Evolutionary conservation across 2,797 vertebrate genomes (phyloP), one percentile per base, ranked within the genome.

Genomic region (Smutsia gigantea): DNA sequence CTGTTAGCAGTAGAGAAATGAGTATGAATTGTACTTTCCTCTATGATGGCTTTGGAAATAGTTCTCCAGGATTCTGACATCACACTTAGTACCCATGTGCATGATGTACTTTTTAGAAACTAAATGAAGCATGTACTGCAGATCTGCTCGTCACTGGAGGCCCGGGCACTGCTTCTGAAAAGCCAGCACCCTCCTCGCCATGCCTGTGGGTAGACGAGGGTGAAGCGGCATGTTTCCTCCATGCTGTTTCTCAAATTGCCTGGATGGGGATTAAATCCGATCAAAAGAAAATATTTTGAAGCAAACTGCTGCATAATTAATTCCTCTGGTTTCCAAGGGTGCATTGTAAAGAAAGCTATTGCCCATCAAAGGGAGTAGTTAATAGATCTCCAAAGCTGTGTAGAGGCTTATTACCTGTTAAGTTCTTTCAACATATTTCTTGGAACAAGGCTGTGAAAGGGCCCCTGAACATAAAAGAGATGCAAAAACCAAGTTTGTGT

Each of bases 271-370:
- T 72, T 71, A 77, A 85, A 92, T 90, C 46, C 95, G 95, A 96
- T 93, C 81, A 94, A 86, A 97, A 90, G 94, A 78, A 98, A 96
- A 90, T 27, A 72, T 97, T 97, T 96, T 98, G 88, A 97, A 97
- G 91, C 86, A 94, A 96, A 95, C 69, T 97, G 93, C 96, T 97
- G 91, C 96, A 98, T 98, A 97, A 98, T 98, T 98, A 97, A 98
- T 97, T 92, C 8, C 13, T 94, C 31, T 59, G 77, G 66, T 75
- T 97, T 97, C 97, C 96, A 96, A 97, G 92, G 84, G 74, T 72
- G 82, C 79, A 90, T 94, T 96, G 95, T 97, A 97, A 97, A 98
- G 75, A 97, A 96, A 97, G 93, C 82, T 64, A 89, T 81, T 31
- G 72, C 84, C 86, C 95, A 98, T 98, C 97, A 98, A 98, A 98